These are phyloP conservation scores for Muricea muricata DNA, from an alignment of 92 coral and sea anemone genomes.

Conservation along the genomic window DNA sequence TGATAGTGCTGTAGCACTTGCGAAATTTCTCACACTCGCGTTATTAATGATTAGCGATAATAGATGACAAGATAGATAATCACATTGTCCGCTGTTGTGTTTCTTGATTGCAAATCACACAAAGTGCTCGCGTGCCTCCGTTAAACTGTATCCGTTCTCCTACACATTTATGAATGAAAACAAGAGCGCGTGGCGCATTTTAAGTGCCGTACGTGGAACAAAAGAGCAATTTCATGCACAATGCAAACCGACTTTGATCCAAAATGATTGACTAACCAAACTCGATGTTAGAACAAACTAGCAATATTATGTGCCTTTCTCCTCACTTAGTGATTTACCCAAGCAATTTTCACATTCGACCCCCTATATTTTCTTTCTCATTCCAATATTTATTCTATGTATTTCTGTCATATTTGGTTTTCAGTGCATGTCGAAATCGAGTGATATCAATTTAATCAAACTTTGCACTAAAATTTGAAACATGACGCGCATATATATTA, in stretches of 20 bases:
- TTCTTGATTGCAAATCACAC: conserved; percentile 3
- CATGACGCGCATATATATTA: too few relatives aligned
- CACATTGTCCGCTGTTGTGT: background rate
- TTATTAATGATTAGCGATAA: conserved; percentile 26
- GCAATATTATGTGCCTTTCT: background rate
- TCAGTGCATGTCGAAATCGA: too few relatives aligned
- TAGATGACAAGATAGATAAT: conserved; percentile 4
- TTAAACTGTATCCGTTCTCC: background rate
- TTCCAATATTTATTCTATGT: too few relatives aligned
- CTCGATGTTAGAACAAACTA: background rate
- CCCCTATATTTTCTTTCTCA: background rate
- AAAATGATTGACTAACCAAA: background rate
- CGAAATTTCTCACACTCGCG: conserved; percentile 38
- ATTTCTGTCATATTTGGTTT: too few relatives aligned
- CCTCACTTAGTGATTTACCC: background rate
- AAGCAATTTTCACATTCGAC: background rate
- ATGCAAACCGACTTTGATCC: background rate
- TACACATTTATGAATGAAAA: conserved; percentile 31
- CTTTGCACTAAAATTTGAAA: too few relatives aligned
- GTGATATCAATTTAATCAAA: too few relatives aligned
- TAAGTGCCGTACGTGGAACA: background rate
- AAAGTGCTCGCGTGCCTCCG: conserved; percentile 28
- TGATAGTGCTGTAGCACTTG: conserved; percentile 29
- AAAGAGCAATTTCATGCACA: background rate
- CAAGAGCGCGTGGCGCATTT: background rate